Evolutionary conservation across 2,113 vertebrate genomes (phyloP).

Genomic region (Chaetodon auriga): DNA sequence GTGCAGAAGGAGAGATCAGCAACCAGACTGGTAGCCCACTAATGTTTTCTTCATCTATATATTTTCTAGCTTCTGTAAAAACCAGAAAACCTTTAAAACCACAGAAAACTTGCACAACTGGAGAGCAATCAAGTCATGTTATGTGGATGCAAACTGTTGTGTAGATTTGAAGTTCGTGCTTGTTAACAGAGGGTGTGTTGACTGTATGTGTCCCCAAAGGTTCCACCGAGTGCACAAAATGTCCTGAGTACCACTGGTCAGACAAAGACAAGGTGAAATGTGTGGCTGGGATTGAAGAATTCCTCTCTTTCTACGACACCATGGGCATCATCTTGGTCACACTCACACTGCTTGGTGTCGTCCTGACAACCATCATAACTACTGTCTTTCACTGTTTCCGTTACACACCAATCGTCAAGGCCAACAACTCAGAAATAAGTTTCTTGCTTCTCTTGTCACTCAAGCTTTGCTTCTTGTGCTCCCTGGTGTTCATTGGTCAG

Average conservation of each 20-base stretch:
- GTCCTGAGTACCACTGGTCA: constrained; percentile 81
- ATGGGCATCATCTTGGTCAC: constrained; percentile 80
- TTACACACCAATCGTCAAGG: constrained; percentile 81
- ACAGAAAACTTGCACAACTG: not conserved
- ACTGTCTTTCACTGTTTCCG: constrained; percentile 77
- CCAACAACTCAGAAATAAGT: constrained; percentile 86
- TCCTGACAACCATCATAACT: constrained; percentile 66
- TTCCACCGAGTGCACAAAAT: constrained; percentile 81
- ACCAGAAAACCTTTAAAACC: not conserved
- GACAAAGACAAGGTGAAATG: constrained; percentile 76
- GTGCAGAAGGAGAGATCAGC: constrained; percentile 83
- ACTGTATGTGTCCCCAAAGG: constrained; percentile 60
- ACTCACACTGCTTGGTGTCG: constrained; percentile 77
- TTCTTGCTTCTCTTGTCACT: constrained; percentile 84
- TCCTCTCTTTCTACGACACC: constrained; percentile 81
- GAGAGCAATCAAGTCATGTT: no score
- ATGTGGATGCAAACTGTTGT: not conserved
- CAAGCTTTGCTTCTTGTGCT: constrained; percentile 84
- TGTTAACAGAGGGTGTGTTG: not conserved
- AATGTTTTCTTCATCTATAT: not conserved
- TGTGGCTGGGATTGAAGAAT: constrained; percentile 80
- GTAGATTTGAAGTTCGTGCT: not conserved
- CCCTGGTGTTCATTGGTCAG: constrained; percentile 79
- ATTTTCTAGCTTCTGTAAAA: not conserved
- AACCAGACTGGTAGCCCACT: constrained; percentile 76